Percentiles rank a stretch among this genome's conserved stretches.
phyloP scores from a whole-genome alignment of 2,113 vertebrate species.

The Cettia cetti region DNA sequence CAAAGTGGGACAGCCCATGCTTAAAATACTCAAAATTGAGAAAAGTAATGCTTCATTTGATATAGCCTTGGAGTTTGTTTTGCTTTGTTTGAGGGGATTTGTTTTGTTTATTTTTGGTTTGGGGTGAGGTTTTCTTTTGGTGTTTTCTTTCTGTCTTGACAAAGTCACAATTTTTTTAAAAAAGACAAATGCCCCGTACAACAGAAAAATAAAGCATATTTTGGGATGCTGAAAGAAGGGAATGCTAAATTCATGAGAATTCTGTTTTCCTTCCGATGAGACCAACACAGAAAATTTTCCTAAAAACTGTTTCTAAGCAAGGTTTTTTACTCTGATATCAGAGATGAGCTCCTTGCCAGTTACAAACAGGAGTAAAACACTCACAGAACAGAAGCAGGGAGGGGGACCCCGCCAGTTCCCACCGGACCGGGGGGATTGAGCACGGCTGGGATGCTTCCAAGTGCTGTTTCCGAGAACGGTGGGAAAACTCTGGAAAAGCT shows the following conservation, averaged over 20 bases:
- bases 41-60: background rate
- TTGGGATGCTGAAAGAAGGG: background rate
- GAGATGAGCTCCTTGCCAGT: background rate
- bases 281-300: background rate
- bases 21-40: background rate
- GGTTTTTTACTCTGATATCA: fast-evolving
- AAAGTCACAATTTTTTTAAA: background rate
- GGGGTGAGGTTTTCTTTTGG: too few relatives aligned
- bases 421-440: too few relatives aligned
- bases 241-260: background rate
- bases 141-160: background rate
- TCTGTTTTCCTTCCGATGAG: background rate
- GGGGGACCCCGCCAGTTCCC: too few relatives aligned
- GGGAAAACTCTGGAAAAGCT: too few relatives aligned
- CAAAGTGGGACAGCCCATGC: background rate
- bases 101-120: background rate
- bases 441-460: too few relatives aligned
- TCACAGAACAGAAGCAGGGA: fast-evolving
- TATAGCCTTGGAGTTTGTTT: background rate
- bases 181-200: too few relatives aligned
- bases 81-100: background rate
- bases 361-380: background rate
- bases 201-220: background rate
- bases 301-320: background rate
- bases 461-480: too few relatives aligned